A percentile compares a stretch with the other conserved stretches of the same genome.
Evolutionary conservation across 1,140 invertebrate genomes (phyloP).

Genomic region (Saccostrea cuccullata): DNA sequence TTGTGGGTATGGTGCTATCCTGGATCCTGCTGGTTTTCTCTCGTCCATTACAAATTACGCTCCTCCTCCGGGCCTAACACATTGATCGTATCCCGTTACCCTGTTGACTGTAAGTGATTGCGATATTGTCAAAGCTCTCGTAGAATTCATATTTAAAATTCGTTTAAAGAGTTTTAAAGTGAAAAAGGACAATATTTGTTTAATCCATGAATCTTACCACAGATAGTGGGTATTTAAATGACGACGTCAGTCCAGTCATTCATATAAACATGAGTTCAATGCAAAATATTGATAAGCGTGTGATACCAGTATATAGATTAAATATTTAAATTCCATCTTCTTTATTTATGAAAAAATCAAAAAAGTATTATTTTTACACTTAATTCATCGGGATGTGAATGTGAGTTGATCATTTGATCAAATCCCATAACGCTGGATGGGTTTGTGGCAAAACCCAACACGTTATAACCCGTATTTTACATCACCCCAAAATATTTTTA

Average conservation of each 20-base stretch:
- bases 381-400: too few relatives aligned
- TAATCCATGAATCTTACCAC: background rate
- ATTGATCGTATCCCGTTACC: background rate
- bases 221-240: slow-evolving; percentile 22
- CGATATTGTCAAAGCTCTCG: background rate
- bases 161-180: background rate
- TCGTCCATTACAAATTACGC: background rate
- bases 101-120: background rate
- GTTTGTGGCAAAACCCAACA: too few relatives aligned
- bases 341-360: background rate
- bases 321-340: background rate
- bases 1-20: background rate
- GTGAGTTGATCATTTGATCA: too few relatives aligned
- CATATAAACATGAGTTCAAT: background rate
- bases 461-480: too few relatives aligned
- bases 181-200: slow-evolving; percentile 13
- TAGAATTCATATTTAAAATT: background rate
- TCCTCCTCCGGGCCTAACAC: background rate
- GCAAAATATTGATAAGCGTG: background rate
- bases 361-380: too few relatives aligned
- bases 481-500: too few relatives aligned
- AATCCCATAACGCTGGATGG: too few relatives aligned
- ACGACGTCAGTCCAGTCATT: background rate
- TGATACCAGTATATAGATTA: background rate
- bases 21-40: background rate